These are phyloP conservation scores for Halichoerus grypus DNA, from an alignment of 2,113 vertebrate species.

Conservation along the genomic window DNA sequence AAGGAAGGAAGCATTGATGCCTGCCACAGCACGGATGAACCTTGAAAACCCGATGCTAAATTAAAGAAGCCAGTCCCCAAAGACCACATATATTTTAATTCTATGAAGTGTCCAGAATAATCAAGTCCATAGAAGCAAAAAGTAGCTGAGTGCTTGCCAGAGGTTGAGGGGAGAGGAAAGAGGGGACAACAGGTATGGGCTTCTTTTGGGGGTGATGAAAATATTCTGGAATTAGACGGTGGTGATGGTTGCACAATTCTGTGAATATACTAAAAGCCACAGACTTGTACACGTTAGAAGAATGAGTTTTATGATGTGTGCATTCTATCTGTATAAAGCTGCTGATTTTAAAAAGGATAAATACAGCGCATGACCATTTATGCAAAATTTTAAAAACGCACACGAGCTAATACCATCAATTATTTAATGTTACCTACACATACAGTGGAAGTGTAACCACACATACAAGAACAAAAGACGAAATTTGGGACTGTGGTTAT, in stretches of 20 bases:
- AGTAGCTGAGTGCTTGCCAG: not conserved
- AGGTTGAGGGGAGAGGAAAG: not conserved
- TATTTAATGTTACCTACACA: not conserved
- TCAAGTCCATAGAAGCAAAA: not conserved
- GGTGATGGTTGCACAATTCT: not conserved
- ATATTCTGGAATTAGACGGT: not conserved
- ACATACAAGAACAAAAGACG: not conserved
- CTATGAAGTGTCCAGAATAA: not conserved
- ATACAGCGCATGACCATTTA: not conserved
- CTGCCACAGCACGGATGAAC: not conserved
- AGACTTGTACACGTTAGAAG: not conserved
- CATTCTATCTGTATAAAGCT: not conserved
- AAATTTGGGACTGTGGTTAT: not conserved
- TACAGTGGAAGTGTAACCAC: not conserved
- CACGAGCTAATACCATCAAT: not conserved
- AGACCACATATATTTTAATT: not conserved
- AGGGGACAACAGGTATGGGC: not conserved
- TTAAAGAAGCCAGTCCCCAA: not conserved
- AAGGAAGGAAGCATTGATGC: not conserved
- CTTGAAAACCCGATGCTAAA: not conserved
- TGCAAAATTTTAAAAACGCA: not conserved
- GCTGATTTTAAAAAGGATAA: not conserved
- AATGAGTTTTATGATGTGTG: not conserved
- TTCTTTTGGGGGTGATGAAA: not conserved
- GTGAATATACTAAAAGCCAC: not conserved